Conservation (phyloP, 2,888 invertebrate species). For the Orchesellides sinensis region DNA sequence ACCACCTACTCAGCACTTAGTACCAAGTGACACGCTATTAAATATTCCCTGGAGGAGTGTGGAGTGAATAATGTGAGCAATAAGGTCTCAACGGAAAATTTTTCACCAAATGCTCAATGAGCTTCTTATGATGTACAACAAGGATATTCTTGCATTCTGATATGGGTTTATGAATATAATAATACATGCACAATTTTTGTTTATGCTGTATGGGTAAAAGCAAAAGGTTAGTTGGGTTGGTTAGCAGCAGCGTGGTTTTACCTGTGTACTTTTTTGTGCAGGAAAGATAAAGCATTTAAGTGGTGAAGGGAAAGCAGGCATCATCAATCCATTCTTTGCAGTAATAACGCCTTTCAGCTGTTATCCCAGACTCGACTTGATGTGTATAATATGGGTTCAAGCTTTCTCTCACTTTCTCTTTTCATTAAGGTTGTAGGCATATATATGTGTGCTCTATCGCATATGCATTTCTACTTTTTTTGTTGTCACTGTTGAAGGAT, state of each 20-base stretch:
- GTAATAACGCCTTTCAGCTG: conserved; percentile 36
- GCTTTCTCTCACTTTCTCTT: conserved; percentile 4
- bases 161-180: background rate
- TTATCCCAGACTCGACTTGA: conserved; percentile 7
- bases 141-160: background rate
- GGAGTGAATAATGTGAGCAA: conserved; percentile 58
- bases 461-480: background rate
- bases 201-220: too few species aligned
- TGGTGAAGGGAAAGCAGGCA: conserved; percentile 6
- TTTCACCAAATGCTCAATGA: conserved; percentile 38
- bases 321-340: conserved; percentile 35
- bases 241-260: background rate
- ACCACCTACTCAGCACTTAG: conserved; percentile 41
- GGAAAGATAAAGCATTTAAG: background rate
- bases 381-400: background rate
- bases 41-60: conserved; percentile 47
- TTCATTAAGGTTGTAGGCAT: background rate
- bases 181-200: too few species aligned
- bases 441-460: background rate
- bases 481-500: background rate
- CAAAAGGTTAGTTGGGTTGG: background rate
- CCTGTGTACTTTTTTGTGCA: background rate
- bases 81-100: conserved; percentile 14
- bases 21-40: conserved; percentile 55
- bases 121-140: conserved; percentile 31